A percentile compares a stretch with the other conserved stretches of the same genome.
Conservation (phyloP, 53 echinoderm and acorn worm genomes). For the Arbacia lixula region DNA sequence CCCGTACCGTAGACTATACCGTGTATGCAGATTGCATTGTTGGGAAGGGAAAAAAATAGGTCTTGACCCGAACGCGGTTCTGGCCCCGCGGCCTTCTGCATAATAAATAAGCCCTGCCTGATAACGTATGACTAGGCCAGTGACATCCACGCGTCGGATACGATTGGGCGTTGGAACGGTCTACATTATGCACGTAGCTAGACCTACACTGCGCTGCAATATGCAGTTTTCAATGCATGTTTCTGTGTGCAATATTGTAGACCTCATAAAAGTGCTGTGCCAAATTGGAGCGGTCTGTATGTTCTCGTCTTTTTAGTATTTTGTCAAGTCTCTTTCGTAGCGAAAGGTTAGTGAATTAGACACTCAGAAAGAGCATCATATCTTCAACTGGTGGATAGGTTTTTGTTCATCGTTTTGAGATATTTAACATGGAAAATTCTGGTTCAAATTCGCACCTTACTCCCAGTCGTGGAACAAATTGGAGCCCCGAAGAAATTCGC, state of each 20-base stretch:
- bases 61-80: constrained; percentile 60
- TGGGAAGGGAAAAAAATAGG: constrained; percentile 57
- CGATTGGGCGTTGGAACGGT: constrained; percentile 63
- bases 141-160: constrained; percentile 22
- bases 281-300: constrained; percentile 56
- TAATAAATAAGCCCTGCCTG: constrained; percentile 55
- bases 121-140: constrained; percentile 31
- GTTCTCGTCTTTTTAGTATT: neutral
- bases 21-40: neutral
- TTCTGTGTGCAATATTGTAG: constrained; percentile 43
- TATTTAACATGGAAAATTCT: constrained; percentile 22
- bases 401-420: neutral
- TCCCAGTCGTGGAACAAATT: constrained; percentile 60
- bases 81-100: constrained; percentile 66
- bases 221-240: constrained; percentile 27
- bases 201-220: constrained; percentile 51
- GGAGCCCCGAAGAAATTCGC: constrained; percentile 59
- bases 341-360: neutral
- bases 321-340: neutral
- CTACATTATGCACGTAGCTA: constrained; percentile 66
- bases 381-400: neutral
- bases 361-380: neutral
- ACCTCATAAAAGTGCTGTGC: constrained; percentile 25
- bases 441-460: constrained; percentile 41
- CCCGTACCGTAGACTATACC: neutral